Conservation (phyloP, 2,888 invertebrate genomes). For the Pristionchus arcanus region DNA sequence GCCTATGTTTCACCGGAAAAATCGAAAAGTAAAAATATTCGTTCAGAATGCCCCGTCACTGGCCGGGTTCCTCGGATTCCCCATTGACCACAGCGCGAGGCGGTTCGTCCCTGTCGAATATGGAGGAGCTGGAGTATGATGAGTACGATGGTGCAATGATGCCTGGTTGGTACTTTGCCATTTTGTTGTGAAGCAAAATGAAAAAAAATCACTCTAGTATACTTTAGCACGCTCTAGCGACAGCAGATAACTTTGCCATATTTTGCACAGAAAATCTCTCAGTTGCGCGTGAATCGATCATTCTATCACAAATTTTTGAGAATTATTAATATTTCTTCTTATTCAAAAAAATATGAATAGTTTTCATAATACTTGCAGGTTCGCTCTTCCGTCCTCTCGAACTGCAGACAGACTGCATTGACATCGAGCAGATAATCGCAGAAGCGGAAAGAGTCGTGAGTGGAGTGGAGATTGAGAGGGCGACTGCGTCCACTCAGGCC, state of each 20-base stretch:
- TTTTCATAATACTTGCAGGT: not conserved
- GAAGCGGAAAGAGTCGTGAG: constrained; percentile 46
- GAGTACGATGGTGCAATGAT: constrained; percentile 53
- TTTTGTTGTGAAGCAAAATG: no score
- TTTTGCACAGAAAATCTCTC: no score
- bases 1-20: no score
- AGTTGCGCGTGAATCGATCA: no score
- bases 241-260: no score
- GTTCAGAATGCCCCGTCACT: constrained; percentile 41
- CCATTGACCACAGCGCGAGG: constrained; percentile 47
- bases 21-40: no score
- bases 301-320: no score
- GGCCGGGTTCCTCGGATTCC: constrained; percentile 35
- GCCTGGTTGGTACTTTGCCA: not conserved
- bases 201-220: no score
- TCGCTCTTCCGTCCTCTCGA: constrained; percentile 43
- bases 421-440: constrained; percentile 39
- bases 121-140: constrained; percentile 56
- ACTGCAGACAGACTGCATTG: constrained; percentile 37
- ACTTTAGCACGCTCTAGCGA: not conserved
- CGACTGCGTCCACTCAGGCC: not conserved
- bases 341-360: no score
- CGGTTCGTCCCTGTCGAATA: constrained; percentile 51
- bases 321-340: no score
- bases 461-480: constrained; percentile 12